Evolutionary conservation across 2,797 vertebrate genomes (phyloP).

Genomic region (Gymnoscopelus microlampas): DNA sequence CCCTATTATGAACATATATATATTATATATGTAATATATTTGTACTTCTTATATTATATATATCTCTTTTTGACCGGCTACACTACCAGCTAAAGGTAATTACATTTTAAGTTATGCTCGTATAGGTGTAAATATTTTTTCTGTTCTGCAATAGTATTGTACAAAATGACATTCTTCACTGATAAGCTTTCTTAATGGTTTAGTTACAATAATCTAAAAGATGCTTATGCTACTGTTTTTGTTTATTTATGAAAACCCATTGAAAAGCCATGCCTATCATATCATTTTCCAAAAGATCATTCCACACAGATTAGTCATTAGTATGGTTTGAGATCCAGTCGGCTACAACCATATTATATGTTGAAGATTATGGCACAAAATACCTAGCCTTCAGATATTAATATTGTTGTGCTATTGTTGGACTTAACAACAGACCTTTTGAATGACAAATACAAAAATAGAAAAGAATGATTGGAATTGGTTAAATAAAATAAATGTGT

Average conservation of each 20-base stretch:
- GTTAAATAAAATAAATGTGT: slow-evolving; percentile 49
- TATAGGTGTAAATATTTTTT: no score
- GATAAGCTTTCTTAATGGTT: not conserved
- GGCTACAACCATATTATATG: not conserved
- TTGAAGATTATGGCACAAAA: slow-evolving; percentile 24
- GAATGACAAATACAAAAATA: not conserved
- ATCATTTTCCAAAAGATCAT: not conserved
- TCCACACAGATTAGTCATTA: no score
- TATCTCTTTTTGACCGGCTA: no score
- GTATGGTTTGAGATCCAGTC: not conserved
- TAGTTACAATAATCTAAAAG: not conserved
- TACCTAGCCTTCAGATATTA: slow-evolving; percentile 34
- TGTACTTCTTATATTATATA: no score
- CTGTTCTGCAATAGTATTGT: no score
- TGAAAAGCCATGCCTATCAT: not conserved
- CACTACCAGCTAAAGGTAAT: no score
- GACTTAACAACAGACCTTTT: slow-evolving; percentile 50
- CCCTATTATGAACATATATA: no score
- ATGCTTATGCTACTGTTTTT: no score
- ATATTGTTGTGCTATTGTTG: slow-evolving; percentile 23
- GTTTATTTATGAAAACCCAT: no score
- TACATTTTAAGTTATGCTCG: no score
- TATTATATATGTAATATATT: no score
- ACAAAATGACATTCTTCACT: no score
- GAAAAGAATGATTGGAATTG: slow-evolving; percentile 40